Evolutionary conservation across 2,113 vertebrate species (phyloP), one percentile per base, ranked within the genome.

Genomic region (Mustelus asterias): DNA sequence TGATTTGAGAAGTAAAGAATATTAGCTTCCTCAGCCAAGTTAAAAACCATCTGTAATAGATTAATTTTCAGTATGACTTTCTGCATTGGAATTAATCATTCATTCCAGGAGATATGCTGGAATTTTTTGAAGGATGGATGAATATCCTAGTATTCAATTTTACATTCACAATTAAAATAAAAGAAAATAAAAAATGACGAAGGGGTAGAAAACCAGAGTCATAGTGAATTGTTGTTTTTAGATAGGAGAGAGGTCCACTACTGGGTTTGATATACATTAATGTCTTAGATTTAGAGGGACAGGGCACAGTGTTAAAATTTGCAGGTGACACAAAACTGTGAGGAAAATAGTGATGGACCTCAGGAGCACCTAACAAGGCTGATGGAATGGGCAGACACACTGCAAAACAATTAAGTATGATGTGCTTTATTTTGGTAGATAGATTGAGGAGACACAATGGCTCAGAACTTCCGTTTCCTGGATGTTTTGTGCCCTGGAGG

Each of bases 21-120:
- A 90, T 90, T 60, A 60, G 88, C 44, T 95, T 95, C 37, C 41
- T 70, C 94, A 72, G 37, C 48, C 41, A 95, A 72, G 94, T 95
- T 76, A 95, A 95, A 69, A 72, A 65, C 41, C 69, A 95, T 95
- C 67, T 95, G 94, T 95, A 95, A 95, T 76, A 41, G 58, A 92
- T 92, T 65, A 95, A 76, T 95, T 95, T 72, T 72, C 41, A 95
- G 94, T 72, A 37, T 48, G 29, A 72, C 70, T 95, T 26, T 95
- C 41, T 76, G 94, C 44, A 48, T 13, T 95, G 44, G 44, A 95
- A 94, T 94, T 48, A 48, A 94, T 94, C 37, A 94, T 26, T 72
- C 48, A 70, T 95, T 95, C 26, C 44, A 29, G 69, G 1, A 33
- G n/a, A 41, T 58, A 33, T 94, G 90, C 20, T 67, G 13, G 37